Base-by-base conservation (phyloP, 2,113 vertebrate genomes). In the Scophthalmus maximus region DNA sequence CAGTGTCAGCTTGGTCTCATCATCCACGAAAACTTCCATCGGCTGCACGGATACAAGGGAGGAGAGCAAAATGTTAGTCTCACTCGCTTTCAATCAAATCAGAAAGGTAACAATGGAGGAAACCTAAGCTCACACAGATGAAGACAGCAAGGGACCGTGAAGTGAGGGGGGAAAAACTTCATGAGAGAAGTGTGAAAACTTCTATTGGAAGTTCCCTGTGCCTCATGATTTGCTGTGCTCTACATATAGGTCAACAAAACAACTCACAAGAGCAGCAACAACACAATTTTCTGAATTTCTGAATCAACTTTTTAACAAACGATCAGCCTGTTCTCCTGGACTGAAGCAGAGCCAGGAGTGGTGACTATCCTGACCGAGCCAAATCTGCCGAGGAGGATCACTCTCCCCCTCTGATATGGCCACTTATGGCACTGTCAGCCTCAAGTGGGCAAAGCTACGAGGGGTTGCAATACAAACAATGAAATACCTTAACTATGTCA, bases 1-100 rank as follows among this genome's bases (percentile, higher is more conserved):
- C 30, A 96, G 91, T 0, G 95, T 96, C 76, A 96, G 92, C 89
- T 96, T 96, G 42, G 95, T 96, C 87, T 96, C 95, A 0, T 96
- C 95, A 1, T 96, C 95, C 81, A 96, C 95, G 84, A 96, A 96
- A 78, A 96, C 95, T 71, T 96, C 95, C 95, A 96, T 96, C 22
- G 95, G 95, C 95, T 96, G 73, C 12, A 79, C 25, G 42, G 30
- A n/a, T n/a, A n/a, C 40, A 73, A 53, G 5, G 65, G 22, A 70
- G 23, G 40, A 15, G 8, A 80, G 25, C 2, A 22, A 49, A 56
- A 29, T 14, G 15, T 86, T 56, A 68, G 18, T 22, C 44, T 17
- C 12, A 6, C 23, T 25, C 6, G 2, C 0, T 3, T 2, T 18
- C 26, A 59, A 9, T 17, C 23, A 15, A 3, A 18, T 18, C n/a